These are phyloP conservation scores for Spea hammondii DNA, from an alignment of 2,797 vertebrate genomes.

Conservation along the genomic window DNA sequence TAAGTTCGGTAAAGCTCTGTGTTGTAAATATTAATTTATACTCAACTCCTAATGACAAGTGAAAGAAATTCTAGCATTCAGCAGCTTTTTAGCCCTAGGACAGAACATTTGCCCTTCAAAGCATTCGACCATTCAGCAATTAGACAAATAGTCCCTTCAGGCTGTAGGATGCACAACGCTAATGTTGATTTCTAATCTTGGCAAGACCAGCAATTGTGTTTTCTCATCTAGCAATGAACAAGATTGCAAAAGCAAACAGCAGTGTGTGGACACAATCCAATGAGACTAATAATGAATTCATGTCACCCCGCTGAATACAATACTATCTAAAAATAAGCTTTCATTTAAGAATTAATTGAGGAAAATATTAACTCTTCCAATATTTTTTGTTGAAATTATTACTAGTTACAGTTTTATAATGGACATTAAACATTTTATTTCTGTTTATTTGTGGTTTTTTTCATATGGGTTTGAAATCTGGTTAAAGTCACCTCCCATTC, in stretches of 20 bases:
- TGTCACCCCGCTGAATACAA: neutral
- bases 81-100: slow-evolving; percentile 62
- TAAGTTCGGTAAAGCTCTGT: slow-evolving; percentile 63
- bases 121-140: slow-evolving; percentile 72
- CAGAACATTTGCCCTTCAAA: slow-evolving; percentile 72
- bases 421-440: too few species aligned
- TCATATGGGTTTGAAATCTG: too few species aligned
- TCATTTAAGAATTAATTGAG: neutral
- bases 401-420: too few species aligned
- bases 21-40: slow-evolving; percentile 75
- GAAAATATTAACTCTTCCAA: too few species aligned
- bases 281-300: neutral
- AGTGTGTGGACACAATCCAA: slow-evolving; percentile 44
- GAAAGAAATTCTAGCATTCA: slow-evolving; percentile 68
- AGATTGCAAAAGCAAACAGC: slow-evolving; percentile 72
- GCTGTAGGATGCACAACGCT: slow-evolving; percentile 57
- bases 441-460: too few species aligned
- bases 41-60: slow-evolving; percentile 78
- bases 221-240: slow-evolving; percentile 62
- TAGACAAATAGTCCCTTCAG: slow-evolving; percentile 71
- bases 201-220: slow-evolving; percentile 57
- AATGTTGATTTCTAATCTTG: slow-evolving; percentile 42
- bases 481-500: too few species aligned
- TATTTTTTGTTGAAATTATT: too few species aligned
- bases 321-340: neutral